Base-by-base conservation (phyloP, 2,113 vertebrate genomes). In the Sylvietta virens region DNA sequence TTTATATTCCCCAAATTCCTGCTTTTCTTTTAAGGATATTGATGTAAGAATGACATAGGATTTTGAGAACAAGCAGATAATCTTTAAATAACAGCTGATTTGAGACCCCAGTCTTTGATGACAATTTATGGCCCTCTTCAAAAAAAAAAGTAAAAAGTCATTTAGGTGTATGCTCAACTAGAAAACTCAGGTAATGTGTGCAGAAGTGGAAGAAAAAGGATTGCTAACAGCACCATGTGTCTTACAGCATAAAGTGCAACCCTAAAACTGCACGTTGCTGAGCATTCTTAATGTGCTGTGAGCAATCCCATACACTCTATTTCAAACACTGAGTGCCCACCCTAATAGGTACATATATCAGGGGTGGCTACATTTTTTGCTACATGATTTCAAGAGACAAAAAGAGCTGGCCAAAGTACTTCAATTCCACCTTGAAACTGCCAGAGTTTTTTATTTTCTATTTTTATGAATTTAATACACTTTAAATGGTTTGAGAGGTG, bases 151-250 rank as follows among this genome's bases (percentile, higher is more conserved):
- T 66, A 70, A 88, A 94, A 89, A 92, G 92, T 61, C 21, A 3
- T 92, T 95, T 92, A 96, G 65, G 44, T 91, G 85, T 81, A 92
- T 88, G 60, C 58, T 80, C 90, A 91, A 40, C 54, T 78, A 96
- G 86, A 97, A 94, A 80, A 84, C 35, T 93, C 64, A 69, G 44
- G 81, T 91, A 94, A 88, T 33, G 23, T 78, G n/a, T 82, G 57
- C 50, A n/a, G n/a, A n/a, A 94, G 62, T 51, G 78, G 86, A 62
- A 86, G 64, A 79, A 87, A 79, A 86, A 92, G 70, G 64, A 86
- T 53, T 82, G 58, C 84, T 72, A 94, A 72, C 66, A 91, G 93
- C 84, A 92, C 40, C 33, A 21, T 72, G 61, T 74, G 57, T 90
- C 78, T 91, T 80, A 79, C 69, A 67, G 88, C 81, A 93, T 96